phyloP scores from a whole-genome alignment of 2,888 invertebrate species.

The Spodoptera picta region DNA sequence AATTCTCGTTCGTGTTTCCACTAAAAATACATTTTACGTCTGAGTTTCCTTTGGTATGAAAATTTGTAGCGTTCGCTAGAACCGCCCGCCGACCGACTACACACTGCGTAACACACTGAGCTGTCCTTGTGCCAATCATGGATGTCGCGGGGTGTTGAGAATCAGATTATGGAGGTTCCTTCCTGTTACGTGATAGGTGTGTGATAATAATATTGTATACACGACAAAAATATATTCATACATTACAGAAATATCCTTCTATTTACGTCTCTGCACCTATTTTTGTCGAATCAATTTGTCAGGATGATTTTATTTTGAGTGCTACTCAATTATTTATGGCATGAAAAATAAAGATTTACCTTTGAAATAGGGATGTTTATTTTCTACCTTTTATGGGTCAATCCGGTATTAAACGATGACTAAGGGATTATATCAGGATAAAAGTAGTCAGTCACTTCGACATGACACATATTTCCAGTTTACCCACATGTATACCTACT shows the following conservation, averaged over 20 bases:
- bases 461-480: constrained; percentile 15
- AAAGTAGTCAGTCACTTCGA: constrained; percentile 20
- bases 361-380: too few relatives aligned
- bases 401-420: constrained; percentile 15
- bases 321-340: background rate
- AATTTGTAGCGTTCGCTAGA: constrained; percentile 61
- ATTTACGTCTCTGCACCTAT: too few relatives aligned
- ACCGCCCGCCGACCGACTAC: constrained; percentile 31
- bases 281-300: too few relatives aligned
- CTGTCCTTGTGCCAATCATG: constrained; percentile 51
- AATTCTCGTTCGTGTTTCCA: constrained; percentile 61
- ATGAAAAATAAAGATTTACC: too few relatives aligned
- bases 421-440: constrained; percentile 30
- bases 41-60: constrained; percentile 63
- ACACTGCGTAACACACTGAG: constrained; percentile 33
- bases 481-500: too few relatives aligned
- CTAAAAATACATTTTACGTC: constrained; percentile 63
- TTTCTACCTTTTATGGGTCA: too few relatives aligned
- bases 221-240: constrained; percentile 21
- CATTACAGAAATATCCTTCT: constrained; percentile 1
- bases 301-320: constrained; percentile 2
- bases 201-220: constrained; percentile 37
- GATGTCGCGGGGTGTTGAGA: constrained; percentile 40
- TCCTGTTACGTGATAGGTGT: constrained; percentile 53
- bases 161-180: constrained; percentile 54